These are phyloP conservation scores for Limnothrissa miodon DNA, from an alignment of 2,113 vertebrate species.

Conservation along the genomic window DNA sequence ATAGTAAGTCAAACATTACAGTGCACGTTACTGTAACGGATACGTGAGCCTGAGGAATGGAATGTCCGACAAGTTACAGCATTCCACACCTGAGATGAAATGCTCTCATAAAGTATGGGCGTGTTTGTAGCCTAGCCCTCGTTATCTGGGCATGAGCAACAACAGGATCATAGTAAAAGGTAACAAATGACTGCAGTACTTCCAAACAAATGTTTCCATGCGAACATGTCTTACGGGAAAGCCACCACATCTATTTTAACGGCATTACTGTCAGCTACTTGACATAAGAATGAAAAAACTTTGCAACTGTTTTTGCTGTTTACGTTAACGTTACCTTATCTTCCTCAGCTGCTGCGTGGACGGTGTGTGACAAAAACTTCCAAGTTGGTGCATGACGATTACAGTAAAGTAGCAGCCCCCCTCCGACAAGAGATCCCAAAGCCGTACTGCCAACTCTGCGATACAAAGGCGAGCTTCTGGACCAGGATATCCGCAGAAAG, in stretches of 20 bases:
- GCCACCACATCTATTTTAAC: no score
- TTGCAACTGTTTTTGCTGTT: neutral
- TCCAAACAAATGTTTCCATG: no score
- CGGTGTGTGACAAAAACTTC: slow-evolving; percentile 27
- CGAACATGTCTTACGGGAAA: no score
- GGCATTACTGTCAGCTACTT: neutral
- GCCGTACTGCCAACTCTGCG: slow-evolving; percentile 26
- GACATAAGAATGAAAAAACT: neutral
- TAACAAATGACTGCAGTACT: no score
- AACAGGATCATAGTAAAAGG: neutral
- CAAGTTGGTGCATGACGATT: neutral
- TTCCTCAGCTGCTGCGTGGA: slow-evolving; percentile 39
- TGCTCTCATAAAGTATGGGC: neutral
- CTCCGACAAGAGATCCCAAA: slow-evolving; percentile 32
- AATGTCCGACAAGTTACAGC: no score
- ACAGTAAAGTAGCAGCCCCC: slow-evolving; percentile 25
- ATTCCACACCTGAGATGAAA: neutral
- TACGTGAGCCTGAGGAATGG: no score
- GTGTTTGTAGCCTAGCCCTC: neutral
- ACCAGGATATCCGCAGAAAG: slow-evolving; percentile 23
- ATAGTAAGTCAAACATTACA: no score
- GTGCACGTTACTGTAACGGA: no score
- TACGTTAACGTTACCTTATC: slow-evolving; percentile 26
- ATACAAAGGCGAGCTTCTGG: neutral
- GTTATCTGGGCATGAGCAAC: neutral